Evolutionary conservation across 1,140 invertebrate genomes (phyloP), one percentile per base, ranked within the genome.

Genomic region (Papilio dardanus): DNA sequence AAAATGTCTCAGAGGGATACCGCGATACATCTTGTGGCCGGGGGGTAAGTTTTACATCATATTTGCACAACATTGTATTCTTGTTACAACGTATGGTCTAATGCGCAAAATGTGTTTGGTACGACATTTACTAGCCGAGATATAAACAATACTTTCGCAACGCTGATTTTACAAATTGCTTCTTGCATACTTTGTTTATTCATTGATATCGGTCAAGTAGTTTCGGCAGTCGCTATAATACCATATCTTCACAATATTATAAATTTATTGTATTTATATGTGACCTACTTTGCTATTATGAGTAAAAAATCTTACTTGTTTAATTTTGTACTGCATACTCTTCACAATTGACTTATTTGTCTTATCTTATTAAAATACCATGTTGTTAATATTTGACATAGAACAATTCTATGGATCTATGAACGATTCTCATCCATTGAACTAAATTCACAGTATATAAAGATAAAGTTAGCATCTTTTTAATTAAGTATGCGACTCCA

Each of bases 1-100:
- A 92, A 90, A 93, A 96, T 96, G 96, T 95, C 95, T 94, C 95
- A 96, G 93, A 94, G 95, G 91, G 97, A 97, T 94, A 97, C 97
- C 80, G 94, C 97, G 76, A 97, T 97, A 93, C 97, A 98, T 94
- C 95, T 98, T 82, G 94, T 98, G 81, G 97, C 97, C 89, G 97
- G 97, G 94, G 97, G 97, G 97, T 98, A 94, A 95, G 96, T 71
- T 79, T 74, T 50, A 74, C 4, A 14, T 62, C 19, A 14, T 24
- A 24, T 68, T 69, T 69, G 31, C 21, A 24, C 24, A 69, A n/a
- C 14, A 46, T 46, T 46, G 16, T 6, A 46, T 46, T 46, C 42
- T 16, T 31, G 28, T 35, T n/a, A 28, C 30, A 66, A 66, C 65
- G 30, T 30, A 31, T 31, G n/a, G 28, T 12, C 16, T 66, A 66